Base-by-base conservation (phyloP, 2,797 vertebrate species). In the Clangula hyemalis region DNA sequence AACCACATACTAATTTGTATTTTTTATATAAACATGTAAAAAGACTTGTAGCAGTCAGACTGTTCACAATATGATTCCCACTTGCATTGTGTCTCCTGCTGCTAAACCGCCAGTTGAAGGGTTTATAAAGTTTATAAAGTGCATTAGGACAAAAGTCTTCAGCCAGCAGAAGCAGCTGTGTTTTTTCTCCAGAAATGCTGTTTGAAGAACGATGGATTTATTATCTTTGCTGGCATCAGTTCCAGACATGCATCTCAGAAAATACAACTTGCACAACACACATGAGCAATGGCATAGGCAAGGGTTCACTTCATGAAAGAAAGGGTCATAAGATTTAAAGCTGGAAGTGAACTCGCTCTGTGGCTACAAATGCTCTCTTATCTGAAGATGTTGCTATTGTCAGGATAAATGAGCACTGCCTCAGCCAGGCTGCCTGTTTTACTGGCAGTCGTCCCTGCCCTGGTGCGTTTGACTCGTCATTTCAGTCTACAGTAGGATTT, bases 11-110 rank as follows among this genome's bases (percentile, higher is more conserved):
- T 85, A 89, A 80, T 94, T 88, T 88, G 24, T 90, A 49, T 34
- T 83, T 92, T 92, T 79, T 22, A 43, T 25, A 45, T 57, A n/a
- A 85, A 53, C 7, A 12, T 0, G 1, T 64, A 65, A 34, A 89
- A 56, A 82, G 68, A 7, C 41, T 74, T 91, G 65, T 68, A 95
- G 71, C 24, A 61, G 61, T 28, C 79, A 61, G 70, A 14, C 13
- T 78, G 81, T 17, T 93, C 3, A 0, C 22, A 34, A 1, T 24
- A 1, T 19, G 56, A 85, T 68, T 77, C 66, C n/a, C 12, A 7
- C 61, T 85, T 51, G 41, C 49, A 38, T 79, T 86, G 57, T 64
- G 57, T 4, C n/a, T 93, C 79, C 75, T 93, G 60, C 80, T 93
- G 89, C 56, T 89, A 9, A 85, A n/a, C 30, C 69, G 49, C 45